Evolutionary conservation across 2,113 vertebrate species (phyloP), one percentile per base, ranked within the genome.

Genomic region (Percina caprodes): DNA sequence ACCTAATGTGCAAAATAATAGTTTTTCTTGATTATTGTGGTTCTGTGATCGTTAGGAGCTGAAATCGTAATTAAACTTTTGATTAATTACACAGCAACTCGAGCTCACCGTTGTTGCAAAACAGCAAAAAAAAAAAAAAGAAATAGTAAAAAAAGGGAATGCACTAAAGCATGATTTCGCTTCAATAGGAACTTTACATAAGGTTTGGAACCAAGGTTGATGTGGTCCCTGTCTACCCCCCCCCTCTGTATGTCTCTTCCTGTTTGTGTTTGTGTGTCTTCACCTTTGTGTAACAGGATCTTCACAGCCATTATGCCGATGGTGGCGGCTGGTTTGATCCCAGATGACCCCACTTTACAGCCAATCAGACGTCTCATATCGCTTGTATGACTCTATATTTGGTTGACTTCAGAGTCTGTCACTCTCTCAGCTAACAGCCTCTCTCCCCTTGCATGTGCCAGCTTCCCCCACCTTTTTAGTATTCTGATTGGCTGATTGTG

Each of bases 251-350:
- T 80, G 5, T 80, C 55, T 86, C 59, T 65, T 45, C 55, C 60
- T 77, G 68, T 89, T 33, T 81, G 62, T 76, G 68, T 21, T 4
- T 74, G 58, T 89, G 51, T 91, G 63, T 96, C 93, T 96, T 92
- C 95, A 80, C 94, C 92, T 96, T 88, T 95, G 94, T 94, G 94
- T 91, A 92, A 94, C 95, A 99, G 98, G 98, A 97, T 99, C 94
- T 99, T 99, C 96, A 99, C 98, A 88, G 97, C 98, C 94, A 95
- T 99, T 90, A 98, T 99, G 97, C 98, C 98, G 92, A 99, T 99
- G 98, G 97, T 99, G 94, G 97, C 97, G 70, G 97, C 98, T 90
- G 98, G 98, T 93, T 95, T 99, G 96, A 97, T 99, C 93, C 93
- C 96, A 94, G 98, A 99, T 5, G 98, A 99, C 95, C 97, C 98